Evolutionary conservation across 2,888 invertebrate species (phyloP).

Genomic region (Heterodera filipjevi): DNA sequence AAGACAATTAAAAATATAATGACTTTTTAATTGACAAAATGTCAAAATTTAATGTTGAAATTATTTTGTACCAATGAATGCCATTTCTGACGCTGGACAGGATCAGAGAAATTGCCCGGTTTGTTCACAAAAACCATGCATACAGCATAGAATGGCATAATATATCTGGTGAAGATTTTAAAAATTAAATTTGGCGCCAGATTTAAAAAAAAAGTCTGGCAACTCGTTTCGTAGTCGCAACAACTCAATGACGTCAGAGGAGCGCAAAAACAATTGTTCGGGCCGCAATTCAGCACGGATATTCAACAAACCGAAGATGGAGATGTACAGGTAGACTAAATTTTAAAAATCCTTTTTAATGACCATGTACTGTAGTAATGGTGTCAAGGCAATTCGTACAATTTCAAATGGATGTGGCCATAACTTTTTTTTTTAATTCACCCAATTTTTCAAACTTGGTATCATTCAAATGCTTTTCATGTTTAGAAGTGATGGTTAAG

Average conservation of each 20-base stretch:
- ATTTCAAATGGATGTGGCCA: no score
- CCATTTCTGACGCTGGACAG: slow-evolving; percentile 35
- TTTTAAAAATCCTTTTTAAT: no score
- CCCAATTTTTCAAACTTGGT: no score
- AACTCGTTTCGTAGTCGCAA: slow-evolving; percentile 52
- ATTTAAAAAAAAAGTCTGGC: not conserved
- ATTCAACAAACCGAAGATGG: slow-evolving; percentile 53
- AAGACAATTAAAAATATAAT: no score
- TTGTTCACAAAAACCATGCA: slow-evolving; percentile 59
- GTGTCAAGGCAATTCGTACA: no score
- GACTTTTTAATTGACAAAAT: not conserved
- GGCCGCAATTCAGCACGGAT: slow-evolving; percentile 60
- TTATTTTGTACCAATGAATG: slow-evolving; percentile 40
- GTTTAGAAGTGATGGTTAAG: no score
- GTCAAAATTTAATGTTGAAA: no score
- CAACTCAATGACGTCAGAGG: slow-evolving; percentile 55
- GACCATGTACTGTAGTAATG: no score
- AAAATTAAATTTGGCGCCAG: not conserved
- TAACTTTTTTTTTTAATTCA: no score
- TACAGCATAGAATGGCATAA: slow-evolving; percentile 59
- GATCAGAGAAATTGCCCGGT: slow-evolving; percentile 58
- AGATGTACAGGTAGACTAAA: slow-evolving; percentile 51
- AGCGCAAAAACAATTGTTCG: slow-evolving; percentile 55
- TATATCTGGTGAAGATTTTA: slow-evolving; percentile 34
- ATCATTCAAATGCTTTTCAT: no score